phyloP scores from a whole-genome alignment of 2,888 invertebrate genomes.

The Sisyra terminalis region DNA sequence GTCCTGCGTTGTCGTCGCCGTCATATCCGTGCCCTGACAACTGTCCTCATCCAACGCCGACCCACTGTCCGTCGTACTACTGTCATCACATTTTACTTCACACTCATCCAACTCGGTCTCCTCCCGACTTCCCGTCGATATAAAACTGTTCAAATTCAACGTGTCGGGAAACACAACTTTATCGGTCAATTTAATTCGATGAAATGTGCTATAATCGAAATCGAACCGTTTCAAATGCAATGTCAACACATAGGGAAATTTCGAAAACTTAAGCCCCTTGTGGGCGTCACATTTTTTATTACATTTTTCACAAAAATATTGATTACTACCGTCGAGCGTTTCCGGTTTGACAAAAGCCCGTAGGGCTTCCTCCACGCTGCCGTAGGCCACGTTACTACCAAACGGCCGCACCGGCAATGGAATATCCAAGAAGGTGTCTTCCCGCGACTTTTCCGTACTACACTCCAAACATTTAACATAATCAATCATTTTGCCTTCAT shows the following conservation, averaged over 20 bases:
- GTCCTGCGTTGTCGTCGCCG: slow-evolving; percentile 18
- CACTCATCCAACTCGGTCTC: slow-evolving; percentile 28
- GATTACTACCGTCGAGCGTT: slow-evolving; percentile 65
- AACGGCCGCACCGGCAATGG: slow-evolving; percentile 73
- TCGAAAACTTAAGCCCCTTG: slow-evolving; percentile 73
- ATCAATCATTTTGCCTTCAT: slow-evolving; percentile 62
- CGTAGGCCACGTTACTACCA: slow-evolving; percentile 58
- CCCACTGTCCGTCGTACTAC: slow-evolving; percentile 50
- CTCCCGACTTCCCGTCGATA: slow-evolving; percentile 21
- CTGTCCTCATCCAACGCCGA: slow-evolving; percentile 50
- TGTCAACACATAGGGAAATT: slow-evolving; percentile 74
- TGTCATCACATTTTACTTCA: slow-evolving; percentile 40
- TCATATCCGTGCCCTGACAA: slow-evolving; percentile 27
- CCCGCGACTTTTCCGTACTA: slow-evolving; percentile 62
- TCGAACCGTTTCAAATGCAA: slow-evolving; percentile 80
- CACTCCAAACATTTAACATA: slow-evolving; percentile 81
- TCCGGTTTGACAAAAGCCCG: slow-evolving; percentile 73
- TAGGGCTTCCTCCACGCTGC: slow-evolving; percentile 69
- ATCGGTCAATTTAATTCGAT: slow-evolving; percentile 75
- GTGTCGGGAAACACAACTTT: slow-evolving; percentile 71
- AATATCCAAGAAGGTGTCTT: slow-evolving; percentile 72
- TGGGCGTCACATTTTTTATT: slow-evolving; percentile 77
- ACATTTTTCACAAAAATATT: slow-evolving; percentile 77
- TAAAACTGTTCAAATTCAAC: slow-evolving; percentile 43
- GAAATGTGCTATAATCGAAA: slow-evolving; percentile 71